Base-by-base conservation (phyloP, 2,888 invertebrate genomes). In the Dasypogon diadema region DNA sequence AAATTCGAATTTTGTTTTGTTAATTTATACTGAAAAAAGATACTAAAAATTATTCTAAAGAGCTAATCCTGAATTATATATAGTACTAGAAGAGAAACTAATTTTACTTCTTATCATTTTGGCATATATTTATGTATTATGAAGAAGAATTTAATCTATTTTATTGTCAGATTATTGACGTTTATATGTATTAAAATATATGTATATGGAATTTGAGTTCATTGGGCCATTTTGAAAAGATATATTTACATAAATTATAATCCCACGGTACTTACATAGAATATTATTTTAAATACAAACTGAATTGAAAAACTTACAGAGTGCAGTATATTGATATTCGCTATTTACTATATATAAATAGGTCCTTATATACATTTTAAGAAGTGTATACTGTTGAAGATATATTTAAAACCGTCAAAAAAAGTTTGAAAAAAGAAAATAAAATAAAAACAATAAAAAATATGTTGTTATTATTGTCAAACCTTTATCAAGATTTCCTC, bases 311-410 rank as follows among this genome's bases (percentile, higher is more conserved):
- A n/a, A 26, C 48, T 65, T 6, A 48, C 14, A 46, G 21, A 48
- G 16, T 2, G 21, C 22, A 65, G 56, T 75, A 73, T 77, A 75
- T 73, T 73, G 73, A 63, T 73, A 77, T 75, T 77, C 73, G 54
- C 75, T 75, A 56, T 42, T 34, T 26, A 34, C 34, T 72, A 55
- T 72, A 72, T 37, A 54, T 42, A 12, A 6, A 42, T 70, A 54
- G 51, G 26, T 65, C 14, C 54, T 70, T 74, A 77, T 77, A 77
- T 77, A 77, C 77, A 75, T 75, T 77, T 73, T 76, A 75, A 75
- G 68, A 75, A 75, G 68, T 76, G 73, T 63, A 76, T 76, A 73
- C 54, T 76, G 76, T 76, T 75, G 72, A 75, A 70, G 58, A 70
- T 73, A 73, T 73, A 65, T 65, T 48, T n/a, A 42, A 46, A 42